A percentile compares a stretch with the other conserved stretches of the same genome.
Conservation (phyloP, 2,797 vertebrate species). For the Megaceryle alcyon region DNA sequence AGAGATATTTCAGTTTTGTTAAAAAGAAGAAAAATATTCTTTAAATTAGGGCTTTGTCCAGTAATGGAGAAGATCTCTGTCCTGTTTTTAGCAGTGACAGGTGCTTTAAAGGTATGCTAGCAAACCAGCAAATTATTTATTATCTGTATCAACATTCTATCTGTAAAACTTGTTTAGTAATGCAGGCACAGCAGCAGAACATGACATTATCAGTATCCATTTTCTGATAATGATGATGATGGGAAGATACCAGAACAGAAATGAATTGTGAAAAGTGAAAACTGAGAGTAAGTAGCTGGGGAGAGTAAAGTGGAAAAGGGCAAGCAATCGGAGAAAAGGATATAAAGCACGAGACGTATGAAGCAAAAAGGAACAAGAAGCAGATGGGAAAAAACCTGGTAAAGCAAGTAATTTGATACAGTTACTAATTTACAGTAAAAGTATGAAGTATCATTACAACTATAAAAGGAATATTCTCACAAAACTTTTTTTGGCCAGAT, state of each 20-base stretch:
- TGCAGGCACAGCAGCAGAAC: background rate
- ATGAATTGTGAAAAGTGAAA: background rate
- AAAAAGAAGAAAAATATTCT: background rate
- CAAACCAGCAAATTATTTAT: background rate
- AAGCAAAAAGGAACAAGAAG: background rate
- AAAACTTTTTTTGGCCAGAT: background rate
- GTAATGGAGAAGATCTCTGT: background rate
- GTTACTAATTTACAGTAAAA: background rate
- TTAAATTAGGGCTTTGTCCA: background rate
- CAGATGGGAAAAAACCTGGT: background rate
- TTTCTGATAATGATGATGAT: background rate
- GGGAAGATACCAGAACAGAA: background rate
- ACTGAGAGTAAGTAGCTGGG: background rate
- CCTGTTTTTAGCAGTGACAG: background rate
- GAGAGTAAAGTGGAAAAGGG: background rate
- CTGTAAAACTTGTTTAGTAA: background rate
- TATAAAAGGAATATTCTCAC: background rate
- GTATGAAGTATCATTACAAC: background rate
- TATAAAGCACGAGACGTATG: background rate
- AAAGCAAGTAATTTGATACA: background rate
- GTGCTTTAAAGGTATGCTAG: background rate
- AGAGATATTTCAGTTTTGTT: background rate
- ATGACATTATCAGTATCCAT: background rate
- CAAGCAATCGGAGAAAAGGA: background rate
- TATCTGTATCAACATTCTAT: background rate